Percentiles rank a stretch among this genome's conserved stretches.
These are phyloP conservation scores for Cyanocitta stelleri DNA, from an alignment of 2,113 vertebrate genomes.

Conservation along the genomic window DNA sequence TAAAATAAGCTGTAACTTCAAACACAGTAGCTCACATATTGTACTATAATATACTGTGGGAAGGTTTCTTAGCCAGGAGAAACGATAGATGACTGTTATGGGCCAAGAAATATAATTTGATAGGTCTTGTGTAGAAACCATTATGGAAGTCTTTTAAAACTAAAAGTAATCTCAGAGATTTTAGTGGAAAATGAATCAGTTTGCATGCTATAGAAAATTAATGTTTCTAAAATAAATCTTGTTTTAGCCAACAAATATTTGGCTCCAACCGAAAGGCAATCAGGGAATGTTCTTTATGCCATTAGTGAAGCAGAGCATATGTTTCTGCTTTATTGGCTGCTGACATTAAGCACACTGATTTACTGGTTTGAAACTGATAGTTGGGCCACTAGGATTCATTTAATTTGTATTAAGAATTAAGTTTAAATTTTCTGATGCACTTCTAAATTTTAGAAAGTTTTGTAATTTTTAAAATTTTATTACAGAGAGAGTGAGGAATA, in stretches of 20 bases:
- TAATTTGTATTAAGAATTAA: slow-evolving; percentile 23
- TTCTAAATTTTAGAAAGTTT: not conserved
- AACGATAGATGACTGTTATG: not conserved
- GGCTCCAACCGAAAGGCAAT: slow-evolving; percentile 31
- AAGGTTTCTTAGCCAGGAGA: slow-evolving; percentile 19
- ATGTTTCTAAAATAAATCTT: slow-evolving; percentile 59
- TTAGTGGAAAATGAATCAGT: slow-evolving; percentile 53
- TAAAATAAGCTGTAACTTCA: slow-evolving; percentile 18
- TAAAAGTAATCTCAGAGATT: slow-evolving; percentile 39
- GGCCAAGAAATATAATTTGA: slow-evolving; percentile 20
- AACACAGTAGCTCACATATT: slow-evolving; percentile 7
- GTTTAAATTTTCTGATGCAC: not conserved
- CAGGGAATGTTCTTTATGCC: slow-evolving; percentile 30
- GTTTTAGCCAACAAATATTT: slow-evolving; percentile 51
- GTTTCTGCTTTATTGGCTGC: slow-evolving; percentile 51
- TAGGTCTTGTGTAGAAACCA: slow-evolving; percentile 22
- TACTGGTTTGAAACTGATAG: slow-evolving; percentile 35
- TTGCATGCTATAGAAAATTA: slow-evolving; percentile 32
- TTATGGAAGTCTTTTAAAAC: slow-evolving; percentile 47
- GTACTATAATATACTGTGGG: not conserved
- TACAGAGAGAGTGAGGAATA: not conserved
- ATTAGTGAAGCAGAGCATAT: slow-evolving; percentile 52
- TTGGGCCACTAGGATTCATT: not conserved
- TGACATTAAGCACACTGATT: slow-evolving; percentile 35
- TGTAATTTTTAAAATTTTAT: not conserved